Evolutionary conservation across 2,888 invertebrate genomes (phyloP).

Genomic region (Pteria penguin): DNA sequence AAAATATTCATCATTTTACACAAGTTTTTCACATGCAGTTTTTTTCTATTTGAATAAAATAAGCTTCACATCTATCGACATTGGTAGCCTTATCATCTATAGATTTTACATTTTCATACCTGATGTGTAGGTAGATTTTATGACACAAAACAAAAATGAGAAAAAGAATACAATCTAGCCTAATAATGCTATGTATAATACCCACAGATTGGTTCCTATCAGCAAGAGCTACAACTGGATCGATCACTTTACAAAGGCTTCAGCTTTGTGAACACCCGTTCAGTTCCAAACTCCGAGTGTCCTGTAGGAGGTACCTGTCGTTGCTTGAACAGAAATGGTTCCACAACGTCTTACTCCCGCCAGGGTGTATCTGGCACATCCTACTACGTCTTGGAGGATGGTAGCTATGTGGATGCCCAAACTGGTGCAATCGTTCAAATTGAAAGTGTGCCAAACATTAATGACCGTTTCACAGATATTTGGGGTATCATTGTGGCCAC

Average conservation of each 20-base stretch:
- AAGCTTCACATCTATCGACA: neutral
- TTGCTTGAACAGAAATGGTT: slow-evolving; percentile 54
- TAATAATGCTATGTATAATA: too few relatives aligned
- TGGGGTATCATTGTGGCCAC: slow-evolving; percentile 79
- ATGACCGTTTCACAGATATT: slow-evolving; percentile 72
- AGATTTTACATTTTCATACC: neutral
- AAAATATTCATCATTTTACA: too few relatives aligned
- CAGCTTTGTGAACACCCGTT: slow-evolving; percentile 53
- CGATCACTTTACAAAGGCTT: slow-evolving; percentile 55
- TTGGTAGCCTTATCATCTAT: neutral
- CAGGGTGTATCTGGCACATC: slow-evolving; percentile 42
- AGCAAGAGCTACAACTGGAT: slow-evolving; percentile 57
- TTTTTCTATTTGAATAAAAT: too few relatives aligned
- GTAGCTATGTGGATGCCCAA: slow-evolving; percentile 67
- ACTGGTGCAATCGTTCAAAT: slow-evolving; percentile 63
- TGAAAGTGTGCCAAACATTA: slow-evolving; percentile 50
- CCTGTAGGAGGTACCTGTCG: slow-evolving; percentile 62
- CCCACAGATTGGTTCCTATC: slow-evolving; percentile 70
- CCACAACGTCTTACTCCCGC: slow-evolving; percentile 39
- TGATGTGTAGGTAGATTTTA: neutral
- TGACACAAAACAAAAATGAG: neutral
- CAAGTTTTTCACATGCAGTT: too few relatives aligned
- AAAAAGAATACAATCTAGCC: neutral
- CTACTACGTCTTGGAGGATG: slow-evolving; percentile 58
- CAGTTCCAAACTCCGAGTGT: slow-evolving; percentile 65